Evolutionary conservation across 2,113 vertebrate species (phyloP).

Genomic region (Eulacestoma nigropectus): DNA sequence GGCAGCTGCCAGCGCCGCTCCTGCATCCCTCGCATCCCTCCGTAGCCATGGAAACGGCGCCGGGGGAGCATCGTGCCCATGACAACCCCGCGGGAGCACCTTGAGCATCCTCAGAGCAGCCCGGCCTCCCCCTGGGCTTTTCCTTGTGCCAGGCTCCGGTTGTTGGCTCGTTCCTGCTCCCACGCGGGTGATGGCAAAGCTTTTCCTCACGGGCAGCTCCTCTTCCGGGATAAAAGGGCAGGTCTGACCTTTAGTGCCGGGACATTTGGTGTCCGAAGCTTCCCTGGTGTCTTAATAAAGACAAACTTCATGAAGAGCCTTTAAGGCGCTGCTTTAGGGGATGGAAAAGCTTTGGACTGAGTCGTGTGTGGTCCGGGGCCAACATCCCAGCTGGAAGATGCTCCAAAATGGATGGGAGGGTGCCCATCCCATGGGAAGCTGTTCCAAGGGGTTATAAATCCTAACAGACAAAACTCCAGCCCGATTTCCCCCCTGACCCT

Average conservation of each 20-base stretch:
- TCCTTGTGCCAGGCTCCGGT: rapidly evolving
- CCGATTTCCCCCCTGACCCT: rapidly evolving
- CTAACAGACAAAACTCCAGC: not conserved
- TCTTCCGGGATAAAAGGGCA: not conserved
- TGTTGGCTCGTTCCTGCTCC: not conserved
- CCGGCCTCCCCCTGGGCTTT: not conserved
- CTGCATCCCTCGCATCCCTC: not conserved
- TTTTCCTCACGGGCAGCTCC: not conserved
- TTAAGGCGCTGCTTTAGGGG: not conserved
- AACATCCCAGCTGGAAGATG: not conserved
- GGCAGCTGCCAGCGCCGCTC: not conserved
- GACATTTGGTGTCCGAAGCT: not conserved
- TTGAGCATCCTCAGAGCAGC: not conserved
- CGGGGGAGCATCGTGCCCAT: not conserved
- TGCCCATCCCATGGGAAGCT: rapidly evolving
- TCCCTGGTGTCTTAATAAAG: not conserved
- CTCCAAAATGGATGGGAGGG: not conserved
- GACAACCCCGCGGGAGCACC: not conserved
- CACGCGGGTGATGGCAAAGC: rapidly evolving
- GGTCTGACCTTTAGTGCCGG: not conserved
- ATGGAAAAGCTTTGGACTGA: not conserved
- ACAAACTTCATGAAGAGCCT: not conserved
- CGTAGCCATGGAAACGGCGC: not conserved
- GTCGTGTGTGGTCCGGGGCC: rapidly evolving
- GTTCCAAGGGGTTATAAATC: not conserved